Percentiles rank a stretch among this genome's conserved stretches.
Evolutionary conservation across 1,140 invertebrate species (phyloP).

Genomic region (Oncopodura yosiiana): DNA sequence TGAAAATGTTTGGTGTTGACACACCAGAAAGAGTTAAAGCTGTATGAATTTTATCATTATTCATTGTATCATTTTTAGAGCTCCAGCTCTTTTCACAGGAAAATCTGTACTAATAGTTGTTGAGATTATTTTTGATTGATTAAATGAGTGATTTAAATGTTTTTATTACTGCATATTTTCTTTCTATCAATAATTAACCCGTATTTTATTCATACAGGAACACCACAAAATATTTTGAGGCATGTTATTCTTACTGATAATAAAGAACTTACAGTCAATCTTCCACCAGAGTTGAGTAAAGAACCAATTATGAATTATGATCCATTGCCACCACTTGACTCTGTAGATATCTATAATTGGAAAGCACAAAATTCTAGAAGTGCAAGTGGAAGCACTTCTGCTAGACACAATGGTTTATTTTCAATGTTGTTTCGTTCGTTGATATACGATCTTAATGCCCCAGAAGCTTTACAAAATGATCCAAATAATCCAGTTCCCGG

Average conservation of each 20-base stretch:
- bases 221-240: slow-evolving; percentile 62
- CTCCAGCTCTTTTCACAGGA: no score
- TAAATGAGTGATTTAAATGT: no score
- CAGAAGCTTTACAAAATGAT: slow-evolving; percentile 15
- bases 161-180: no score
- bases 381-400: slow-evolving; percentile 10
- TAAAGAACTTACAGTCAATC: slow-evolving; percentile 54
- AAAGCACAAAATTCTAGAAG: neutral
- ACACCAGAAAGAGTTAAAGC: no score
- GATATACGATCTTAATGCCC: slow-evolving; percentile 52
- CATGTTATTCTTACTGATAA: slow-evolving; percentile 73
- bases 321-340: slow-evolving; percentile 66
- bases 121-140: no score
- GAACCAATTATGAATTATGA: slow-evolving; percentile 66
- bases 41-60: no score
- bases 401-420: slow-evolving; percentile 38
- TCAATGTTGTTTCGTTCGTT: slow-evolving; percentile 56
- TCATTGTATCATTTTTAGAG: no score
- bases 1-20: no score
- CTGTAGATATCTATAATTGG: slow-evolving; percentile 57
- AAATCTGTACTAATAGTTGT: no score
- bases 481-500: no score
- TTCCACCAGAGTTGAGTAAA: slow-evolving; percentile 45
- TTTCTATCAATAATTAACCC: no score
- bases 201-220: no score